Conservation (phyloP, 2,113 vertebrate genomes). For the Nothoprocta pentlandii region DNA sequence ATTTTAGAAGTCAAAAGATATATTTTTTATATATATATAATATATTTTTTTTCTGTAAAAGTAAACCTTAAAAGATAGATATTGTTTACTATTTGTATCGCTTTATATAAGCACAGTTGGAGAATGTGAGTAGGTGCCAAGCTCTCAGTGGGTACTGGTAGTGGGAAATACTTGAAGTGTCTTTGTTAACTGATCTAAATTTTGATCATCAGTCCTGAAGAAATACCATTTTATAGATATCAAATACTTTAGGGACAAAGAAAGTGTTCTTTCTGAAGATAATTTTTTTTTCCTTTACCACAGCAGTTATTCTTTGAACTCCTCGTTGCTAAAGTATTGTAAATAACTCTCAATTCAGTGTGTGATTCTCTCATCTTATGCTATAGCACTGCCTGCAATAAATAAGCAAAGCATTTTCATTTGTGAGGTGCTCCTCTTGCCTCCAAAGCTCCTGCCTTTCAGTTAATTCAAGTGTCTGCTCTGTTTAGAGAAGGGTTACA, state of each 20-base stretch:
- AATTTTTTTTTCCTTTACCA: background rate
- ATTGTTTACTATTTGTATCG: background rate
- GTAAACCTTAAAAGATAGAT: background rate
- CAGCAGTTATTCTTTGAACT: background rate
- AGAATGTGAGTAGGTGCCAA: background rate
- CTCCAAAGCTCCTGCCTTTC: background rate
- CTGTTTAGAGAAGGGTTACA: background rate
- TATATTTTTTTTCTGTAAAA: background rate
- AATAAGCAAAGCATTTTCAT: background rate
- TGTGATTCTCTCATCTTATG: background rate
- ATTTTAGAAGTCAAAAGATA: background rate
- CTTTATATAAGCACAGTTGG: background rate
- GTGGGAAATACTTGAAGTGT: conserved; percentile 22
- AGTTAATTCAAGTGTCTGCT: background rate
- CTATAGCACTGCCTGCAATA: background rate
- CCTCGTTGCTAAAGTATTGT: background rate
- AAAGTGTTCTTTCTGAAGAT: background rate
- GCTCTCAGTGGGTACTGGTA: conserved; percentile 1
- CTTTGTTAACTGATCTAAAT: background rate
- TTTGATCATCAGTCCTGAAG: background rate
- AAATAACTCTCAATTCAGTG: background rate
- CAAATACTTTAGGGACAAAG: background rate
- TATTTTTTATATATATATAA: no score
- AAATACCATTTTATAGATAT: background rate
- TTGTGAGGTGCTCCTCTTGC: background rate